Base-by-base conservation (phyloP, 2,888 invertebrate genomes). In the Oxyscelio sp. region DNA sequence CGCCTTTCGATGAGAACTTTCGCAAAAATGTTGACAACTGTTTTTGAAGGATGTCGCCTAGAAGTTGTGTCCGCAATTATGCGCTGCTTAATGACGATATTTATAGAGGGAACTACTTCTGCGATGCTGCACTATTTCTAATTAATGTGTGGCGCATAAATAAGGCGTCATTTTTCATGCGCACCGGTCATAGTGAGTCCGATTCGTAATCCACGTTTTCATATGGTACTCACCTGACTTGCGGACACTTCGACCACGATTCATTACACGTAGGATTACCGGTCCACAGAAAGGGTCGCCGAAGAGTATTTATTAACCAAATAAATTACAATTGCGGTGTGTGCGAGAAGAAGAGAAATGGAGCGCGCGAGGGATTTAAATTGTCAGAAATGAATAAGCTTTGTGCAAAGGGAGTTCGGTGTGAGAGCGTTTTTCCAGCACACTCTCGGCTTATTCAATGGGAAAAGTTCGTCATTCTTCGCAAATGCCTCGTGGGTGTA, bases 401-500 rank as follows among this genome's bases (percentile, higher is more conserved):
- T 52, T 17, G 27, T 43, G 66, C 31, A 45, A 65, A 78, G 66
- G 19, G 54, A 63, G 34, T 66, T 17, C 68, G 22, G 74, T 70
- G 56, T 61, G 85, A 86, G 87, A 85, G 88, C 58, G 86, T 89
- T 90, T 89, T 90, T 89, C 87, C 85, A 85, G 58, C 11, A 54
- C 79, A 75, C 73, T 70, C 31, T 24, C 24, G 34, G 21, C 58
- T 50, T 58, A 59, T 70, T 56, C 63, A 66, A 31, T 68, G 56
- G 52, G 59, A 59, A 85, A 85, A 84, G 87, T 83, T 86, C 88
- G 89, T 73, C 80, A 79, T 79, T 45, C 68, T 34, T 87, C 89
- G 92, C 91, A 6, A 2, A 89, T 89, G 89, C 90, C 89, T 90
- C 89, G 92, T 92, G 92, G 92, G 92, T 92, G 91, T 92, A 93